phyloP scores from a whole-genome alignment of 2,888 invertebrate genomes.

The Himalopsyche anomala region DNA sequence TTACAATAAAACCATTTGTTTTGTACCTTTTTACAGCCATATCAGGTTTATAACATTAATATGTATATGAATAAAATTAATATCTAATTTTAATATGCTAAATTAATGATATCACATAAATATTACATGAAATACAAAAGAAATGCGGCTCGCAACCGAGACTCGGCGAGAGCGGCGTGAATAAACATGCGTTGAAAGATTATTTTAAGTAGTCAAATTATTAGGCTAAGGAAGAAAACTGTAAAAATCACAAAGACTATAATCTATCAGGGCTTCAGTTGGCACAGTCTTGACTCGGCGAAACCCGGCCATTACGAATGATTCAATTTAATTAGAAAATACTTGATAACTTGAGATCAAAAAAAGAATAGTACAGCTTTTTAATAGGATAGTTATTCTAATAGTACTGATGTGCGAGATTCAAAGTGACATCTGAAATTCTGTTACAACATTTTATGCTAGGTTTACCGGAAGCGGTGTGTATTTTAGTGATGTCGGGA shows the following conservation, averaged over 20 bases:
- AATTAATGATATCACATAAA: conserved; percentile 65
- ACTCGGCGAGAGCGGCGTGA: background rate
- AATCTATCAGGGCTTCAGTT: conserved; percentile 48
- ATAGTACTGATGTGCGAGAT: background rate
- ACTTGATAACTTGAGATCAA: background rate
- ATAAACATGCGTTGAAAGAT: background rate
- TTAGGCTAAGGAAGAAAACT: conserved; percentile 39
- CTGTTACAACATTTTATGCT: background rate
- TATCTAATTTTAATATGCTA: conserved; percentile 60
- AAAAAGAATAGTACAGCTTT: background rate
- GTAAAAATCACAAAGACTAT: conserved; percentile 53
- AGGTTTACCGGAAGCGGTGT: too few relatives aligned
- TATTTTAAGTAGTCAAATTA: background rate
- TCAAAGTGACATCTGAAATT: background rate
- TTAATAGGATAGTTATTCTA: background rate
- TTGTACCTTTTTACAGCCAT: conserved; percentile 60
- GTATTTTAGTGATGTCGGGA: too few relatives aligned
- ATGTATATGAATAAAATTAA: conserved; percentile 55
- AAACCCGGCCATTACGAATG: background rate
- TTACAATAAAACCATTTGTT: conserved; percentile 51
- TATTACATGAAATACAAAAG: conserved; percentile 60
- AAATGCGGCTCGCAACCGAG: conserved; percentile 55
- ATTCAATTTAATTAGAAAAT: conserved; percentile 1
- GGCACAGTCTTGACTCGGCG: conserved; percentile 51
- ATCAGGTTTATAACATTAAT: conserved; percentile 52